Evolutionary conservation across 2,113 vertebrate genomes (phyloP), one percentile per base, ranked within the genome.

Genomic region (Elgaria multicarinata): DNA sequence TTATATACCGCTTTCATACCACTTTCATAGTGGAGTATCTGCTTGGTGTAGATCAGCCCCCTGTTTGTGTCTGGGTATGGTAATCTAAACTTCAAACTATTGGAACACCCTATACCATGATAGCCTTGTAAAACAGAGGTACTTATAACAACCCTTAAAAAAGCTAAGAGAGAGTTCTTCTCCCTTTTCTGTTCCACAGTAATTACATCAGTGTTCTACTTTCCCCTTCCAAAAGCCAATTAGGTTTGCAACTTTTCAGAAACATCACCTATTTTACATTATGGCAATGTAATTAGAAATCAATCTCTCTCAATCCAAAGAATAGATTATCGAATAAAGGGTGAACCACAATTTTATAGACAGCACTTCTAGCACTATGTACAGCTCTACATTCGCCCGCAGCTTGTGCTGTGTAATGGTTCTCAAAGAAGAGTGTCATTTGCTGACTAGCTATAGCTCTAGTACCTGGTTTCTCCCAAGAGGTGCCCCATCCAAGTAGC

Each of bases 401-500:
- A n/a, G 66, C 28, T 81, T 88, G 64, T 62, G 82, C 31, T 62
- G 5, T 18, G 14, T 62, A 67, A 4, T 89, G 31, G 80, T 76
- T 58, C 42, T 82, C 24, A 86, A 50, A 89, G 82, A 58, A 93
- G n/a, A 14, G 62, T 85, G 64, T 81, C 26, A 75, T 22, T 64
- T 71, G 39, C 1, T 62, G 42, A 91, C 82, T 90, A 77, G 91
- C 87, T 50, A 64, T 58, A n/a, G 36, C 36, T 92, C n/a, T 88
- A 91, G 67, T 66, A 91, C 0, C 28, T 87, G 2, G 33, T 46
- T 90, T 93, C 90, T 86, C 39, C 42, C 89, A 88, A 91, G 89
- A 66, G 74, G 66, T 78, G 62, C 76, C 44, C 83, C 92, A 85
- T 92, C 75, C 91, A 92, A 96, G 90, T 82, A 91, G 86, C 69